Evolutionary conservation across 2,888 invertebrate species (phyloP).

Genomic region (Papilio demoleus): DNA sequence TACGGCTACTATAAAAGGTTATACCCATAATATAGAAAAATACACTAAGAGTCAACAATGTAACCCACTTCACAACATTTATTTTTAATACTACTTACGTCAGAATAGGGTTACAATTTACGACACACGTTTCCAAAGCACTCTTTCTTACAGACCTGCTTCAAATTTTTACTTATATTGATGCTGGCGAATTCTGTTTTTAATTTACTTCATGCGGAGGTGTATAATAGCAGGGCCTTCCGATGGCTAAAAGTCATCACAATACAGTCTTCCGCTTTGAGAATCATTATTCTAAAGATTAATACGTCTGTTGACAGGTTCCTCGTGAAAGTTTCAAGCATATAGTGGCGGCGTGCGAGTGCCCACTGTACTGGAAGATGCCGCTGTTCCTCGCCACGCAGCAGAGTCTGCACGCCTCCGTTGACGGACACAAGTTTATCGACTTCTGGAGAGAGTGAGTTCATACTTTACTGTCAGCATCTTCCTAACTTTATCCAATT

Average conservation of each 20-base stretch:
- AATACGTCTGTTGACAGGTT: constrained; percentile 60
- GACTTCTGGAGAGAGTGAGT: constrained; percentile 96
- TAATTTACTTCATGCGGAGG: too few species aligned
- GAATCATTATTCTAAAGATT: not conserved
- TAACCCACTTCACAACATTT: not conserved
- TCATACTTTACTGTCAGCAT: too few species aligned
- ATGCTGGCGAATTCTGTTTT: too few species aligned
- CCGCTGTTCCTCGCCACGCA: constrained; percentile 95
- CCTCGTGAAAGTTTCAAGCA: constrained; percentile 86
- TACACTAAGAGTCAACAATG: constrained; percentile 6
- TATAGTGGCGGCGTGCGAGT: constrained; percentile 92
- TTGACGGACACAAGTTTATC: constrained; percentile 93
- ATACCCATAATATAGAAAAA: not conserved
- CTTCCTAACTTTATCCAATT: too few species aligned
- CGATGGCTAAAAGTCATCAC: too few species aligned
- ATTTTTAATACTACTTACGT: not conserved
- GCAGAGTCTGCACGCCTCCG: constrained; percentile 87
- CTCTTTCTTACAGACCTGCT: not conserved
- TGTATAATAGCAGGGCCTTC: too few species aligned
- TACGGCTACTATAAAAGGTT: constrained; percentile 14
- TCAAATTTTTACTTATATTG: not conserved
- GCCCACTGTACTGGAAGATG: constrained; percentile 98
- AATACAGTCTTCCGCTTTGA: too few species aligned
- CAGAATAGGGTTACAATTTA: not conserved
- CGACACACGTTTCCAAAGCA: too few species aligned